These are phyloP conservation scores for Trogon surrucura DNA, from an alignment of 2,113 vertebrate species.

Conservation along the genomic window DNA sequence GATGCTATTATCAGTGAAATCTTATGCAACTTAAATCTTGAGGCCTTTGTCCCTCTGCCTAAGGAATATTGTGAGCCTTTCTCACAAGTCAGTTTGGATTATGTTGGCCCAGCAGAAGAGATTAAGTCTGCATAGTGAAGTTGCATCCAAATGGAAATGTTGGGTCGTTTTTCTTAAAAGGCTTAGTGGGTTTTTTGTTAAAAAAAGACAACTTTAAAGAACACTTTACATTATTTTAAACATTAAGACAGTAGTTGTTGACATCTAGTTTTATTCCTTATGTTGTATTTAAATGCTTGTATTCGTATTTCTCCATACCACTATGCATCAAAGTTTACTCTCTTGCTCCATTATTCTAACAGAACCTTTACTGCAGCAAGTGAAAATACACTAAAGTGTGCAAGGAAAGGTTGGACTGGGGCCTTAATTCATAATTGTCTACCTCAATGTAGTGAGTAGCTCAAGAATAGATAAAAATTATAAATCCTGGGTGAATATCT, in stretches of 20 bases:
- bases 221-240: not conserved
- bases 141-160: not conserved
- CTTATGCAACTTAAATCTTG: constrained; percentile 35
- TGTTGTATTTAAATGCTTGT: not conserved
- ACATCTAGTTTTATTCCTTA: not conserved
- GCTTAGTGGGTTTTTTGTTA: not conserved
- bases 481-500: not conserved
- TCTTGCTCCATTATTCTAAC: not conserved
- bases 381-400: not conserved
- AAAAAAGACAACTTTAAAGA: not conserved
- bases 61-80: constrained; percentile 17
- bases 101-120: not conserved
- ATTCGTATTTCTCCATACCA: not conserved
- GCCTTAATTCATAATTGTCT: not conserved
- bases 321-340: not conserved
- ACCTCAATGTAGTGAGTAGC: not conserved
- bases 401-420: not conserved
- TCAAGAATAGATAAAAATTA: not conserved
- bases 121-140: not conserved
- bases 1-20: constrained; percentile 34
- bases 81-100: constrained; percentile 26
- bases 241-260: not conserved
- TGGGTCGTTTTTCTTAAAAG: not conserved
- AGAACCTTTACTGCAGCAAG: not conserved
- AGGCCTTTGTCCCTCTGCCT: not conserved